Conservation (phyloP, 2,113 vertebrate genomes). For the Mus pahari region DNA sequence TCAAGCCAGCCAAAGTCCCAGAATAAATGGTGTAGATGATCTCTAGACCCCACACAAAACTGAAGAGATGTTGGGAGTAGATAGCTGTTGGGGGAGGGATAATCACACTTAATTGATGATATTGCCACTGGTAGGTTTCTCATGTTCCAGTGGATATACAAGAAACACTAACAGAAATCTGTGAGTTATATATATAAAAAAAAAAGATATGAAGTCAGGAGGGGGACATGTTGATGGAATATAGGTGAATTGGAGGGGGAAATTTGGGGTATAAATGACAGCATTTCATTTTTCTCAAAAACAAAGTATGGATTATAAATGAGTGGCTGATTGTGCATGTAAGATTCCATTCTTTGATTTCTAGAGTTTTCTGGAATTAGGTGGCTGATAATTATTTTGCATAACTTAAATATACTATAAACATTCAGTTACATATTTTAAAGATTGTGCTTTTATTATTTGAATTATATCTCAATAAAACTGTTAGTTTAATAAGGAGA, state of each 20-base stretch:
- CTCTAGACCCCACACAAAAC: neutral
- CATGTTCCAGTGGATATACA: neutral
- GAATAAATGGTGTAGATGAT: neutral
- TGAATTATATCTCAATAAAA: constrained; percentile 41
- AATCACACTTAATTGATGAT: neutral
- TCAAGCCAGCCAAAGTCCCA: neutral
- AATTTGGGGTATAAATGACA: neutral
- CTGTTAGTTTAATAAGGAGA: neutral
- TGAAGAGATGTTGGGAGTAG: neutral
- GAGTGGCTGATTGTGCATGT: neutral
- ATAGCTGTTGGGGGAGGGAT: neutral
- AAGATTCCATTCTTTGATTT: neutral
- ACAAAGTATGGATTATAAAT: neutral
- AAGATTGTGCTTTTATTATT: neutral
- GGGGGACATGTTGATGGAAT: too few relatives aligned
- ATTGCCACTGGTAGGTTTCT: neutral
- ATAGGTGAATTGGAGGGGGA: neutral
- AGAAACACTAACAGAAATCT: neutral
- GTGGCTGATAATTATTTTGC: constrained; percentile 27
- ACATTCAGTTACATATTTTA: neutral
- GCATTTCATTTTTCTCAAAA: neutral
- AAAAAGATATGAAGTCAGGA: neutral
- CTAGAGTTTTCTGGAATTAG: neutral
- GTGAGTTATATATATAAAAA: neutral
- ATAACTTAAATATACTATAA: neutral